Evolutionary conservation across 2,797 vertebrate genomes (phyloP), one percentile per base, ranked within the genome.

Genomic region (Notolepis coatsorum): DNA sequence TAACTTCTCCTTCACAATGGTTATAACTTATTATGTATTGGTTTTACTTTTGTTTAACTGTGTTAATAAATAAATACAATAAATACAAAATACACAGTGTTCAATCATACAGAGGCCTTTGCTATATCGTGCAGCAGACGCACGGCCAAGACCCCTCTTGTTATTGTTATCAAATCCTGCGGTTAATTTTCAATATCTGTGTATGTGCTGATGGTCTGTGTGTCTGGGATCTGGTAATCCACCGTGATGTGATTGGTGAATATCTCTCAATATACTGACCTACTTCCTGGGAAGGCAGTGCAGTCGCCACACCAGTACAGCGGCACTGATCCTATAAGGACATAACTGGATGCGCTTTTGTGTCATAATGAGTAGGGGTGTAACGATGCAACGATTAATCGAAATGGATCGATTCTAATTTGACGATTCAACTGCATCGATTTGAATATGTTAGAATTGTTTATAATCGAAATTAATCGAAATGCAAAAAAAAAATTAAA

Each of bases 241-340:
- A 84, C 66, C 46, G 66, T 85, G 82, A 88, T 86, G 84, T 89
- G 89, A 91, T 89, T 90, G 88, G 84, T 75, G 84, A 84, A 73
- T 81, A 86, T 85, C 85, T 85, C 85, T 87, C 82, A 73, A 87
- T 80, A 85, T 63, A 81, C 75, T 87, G 88, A 89, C 87, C 89
- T 88, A 88, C 81, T 90, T 90, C 79, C 51, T 45, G 50, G 73
- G 61, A 81, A 60, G 77, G 75, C 70, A 81, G 81, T 67, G 45
- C 18, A 25, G 62, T 70, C 71, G 77, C 30, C 67, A 63, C 79
- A 74, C 73, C 68, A 57, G 69, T 49, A 56, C 77, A 79, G 82
- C 77, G 90, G 83, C 88, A 75, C 77, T 66, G 72, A 83, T 80
- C 71, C 62, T 62, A 68, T 76, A 70, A 87, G 84, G 72, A 70